phyloP scores from a whole-genome alignment of 1,140 invertebrate genomes.

The Acarapis woodi region DNA sequence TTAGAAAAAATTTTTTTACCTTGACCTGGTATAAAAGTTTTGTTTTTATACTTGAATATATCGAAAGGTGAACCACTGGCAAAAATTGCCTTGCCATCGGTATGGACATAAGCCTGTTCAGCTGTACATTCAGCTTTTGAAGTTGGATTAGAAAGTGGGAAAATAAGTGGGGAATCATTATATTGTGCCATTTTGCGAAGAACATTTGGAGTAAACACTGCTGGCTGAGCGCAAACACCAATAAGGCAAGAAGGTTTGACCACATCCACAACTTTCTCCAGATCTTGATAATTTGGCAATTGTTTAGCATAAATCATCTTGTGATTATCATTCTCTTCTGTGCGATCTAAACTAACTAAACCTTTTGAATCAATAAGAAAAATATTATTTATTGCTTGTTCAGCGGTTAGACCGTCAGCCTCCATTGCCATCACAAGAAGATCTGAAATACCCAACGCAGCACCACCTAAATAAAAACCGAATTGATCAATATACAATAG shows the following conservation, averaged over 20 bases:
- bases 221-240: slow-evolving; percentile 60
- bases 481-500: neutral
- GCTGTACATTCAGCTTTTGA: slow-evolving; percentile 87
- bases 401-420: slow-evolving; percentile 37
- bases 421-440: slow-evolving; percentile 53
- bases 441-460: slow-evolving; percentile 61
- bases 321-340: slow-evolving; percentile 24
- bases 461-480: slow-evolving; percentile 18
- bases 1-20: no score
- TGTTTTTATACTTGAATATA: slow-evolving; percentile 39
- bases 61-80: slow-evolving; percentile 73
- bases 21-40: slow-evolving; percentile 58
- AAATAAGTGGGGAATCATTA: slow-evolving; percentile 63
- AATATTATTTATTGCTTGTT: slow-evolving; percentile 47
- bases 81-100: slow-evolving; percentile 65
- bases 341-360: slow-evolving; percentile 14
- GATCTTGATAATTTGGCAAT: slow-evolving; percentile 35
- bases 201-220: slow-evolving; percentile 59
- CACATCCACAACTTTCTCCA: slow-evolving; percentile 42
- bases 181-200: slow-evolving; percentile 52
- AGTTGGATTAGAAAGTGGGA: slow-evolving; percentile 85
- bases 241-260: slow-evolving; percentile 58
- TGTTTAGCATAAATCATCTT: slow-evolving; percentile 56
- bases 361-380: slow-evolving; percentile 29
- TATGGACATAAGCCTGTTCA: slow-evolving; percentile 54